Evolutionary conservation across 2,888 invertebrate genomes (phyloP), one percentile per base, ranked within the genome.

Genomic region (Epiblema foenella): DNA sequence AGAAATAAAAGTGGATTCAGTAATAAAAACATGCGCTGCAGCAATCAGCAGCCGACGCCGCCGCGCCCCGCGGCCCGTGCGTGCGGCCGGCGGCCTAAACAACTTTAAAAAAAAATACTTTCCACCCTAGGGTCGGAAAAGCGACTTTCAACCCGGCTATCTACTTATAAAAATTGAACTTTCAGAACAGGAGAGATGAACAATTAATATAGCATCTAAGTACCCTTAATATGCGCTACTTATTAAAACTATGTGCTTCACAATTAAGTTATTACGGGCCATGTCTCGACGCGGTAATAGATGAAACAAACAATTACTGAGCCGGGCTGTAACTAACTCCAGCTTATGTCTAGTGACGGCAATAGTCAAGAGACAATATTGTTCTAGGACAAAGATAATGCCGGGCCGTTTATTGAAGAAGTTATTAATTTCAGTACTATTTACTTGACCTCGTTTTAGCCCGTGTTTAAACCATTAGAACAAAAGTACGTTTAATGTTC

Each of bases 281-380:
- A n/a, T n/a, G n/a, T 46, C 46, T 46, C 46, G n/a, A n/a, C 33
- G 15, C 37, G 10, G 9, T 51, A 51, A 63, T 52, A 37, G 63
- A 63, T 63, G 63, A 37, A 51, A 63, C 37, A 63, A 63, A 63
- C 51, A 63, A 63, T 63, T 63, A 63, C 39, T 2, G 15, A 18
- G 12, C 12, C 18, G 18, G 51, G 51, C 52, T 1, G 33, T 52
- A 52, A 63, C 37, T 51, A 63, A 12, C 63, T 52, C 18, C 9
- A 33, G 49, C 33, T n/a, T 24, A 9, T 52, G 52, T 52, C 52
- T 51, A 17, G 60, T 29, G 9, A 33, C 42, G 17, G 51, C 29
- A 62, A 49, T 33, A 29, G 42, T 11, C n/a, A 12, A 11, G 49
- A 29, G 63, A 63, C 63, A 63, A 52, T 63, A 63, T 63, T 63